Percentiles rank a stretch among this genome's conserved stretches.
Conservation (phyloP, 2,113 vertebrate species). For the Pseudonaja textilis region DNA sequence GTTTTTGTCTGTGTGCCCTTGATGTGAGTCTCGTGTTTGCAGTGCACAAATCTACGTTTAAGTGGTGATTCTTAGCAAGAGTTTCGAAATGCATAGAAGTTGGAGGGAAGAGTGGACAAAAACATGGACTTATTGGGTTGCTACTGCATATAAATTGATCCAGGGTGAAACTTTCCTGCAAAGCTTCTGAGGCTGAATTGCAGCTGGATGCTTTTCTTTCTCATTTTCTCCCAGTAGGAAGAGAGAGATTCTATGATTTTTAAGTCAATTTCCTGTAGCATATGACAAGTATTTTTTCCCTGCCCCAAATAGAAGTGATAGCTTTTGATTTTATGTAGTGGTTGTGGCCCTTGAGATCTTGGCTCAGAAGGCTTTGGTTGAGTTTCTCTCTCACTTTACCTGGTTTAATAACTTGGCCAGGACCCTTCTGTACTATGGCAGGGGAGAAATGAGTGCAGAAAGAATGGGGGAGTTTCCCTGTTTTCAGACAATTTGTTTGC, state of each 20-base stretch:
- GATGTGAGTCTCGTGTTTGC: not conserved
- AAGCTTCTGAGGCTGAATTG: not conserved
- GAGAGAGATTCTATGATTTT: not conserved
- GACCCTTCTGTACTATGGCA: not conserved
- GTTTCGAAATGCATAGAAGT: not conserved
- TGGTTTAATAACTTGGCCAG: not conserved
- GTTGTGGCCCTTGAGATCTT: not conserved
- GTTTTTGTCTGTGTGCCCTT: not conserved
- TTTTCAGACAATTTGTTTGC: not conserved
- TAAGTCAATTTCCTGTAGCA: not conserved
- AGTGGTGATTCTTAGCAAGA: not conserved
- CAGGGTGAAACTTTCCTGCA: not conserved
- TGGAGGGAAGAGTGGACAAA: not conserved
- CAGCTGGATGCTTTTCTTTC: not conserved
- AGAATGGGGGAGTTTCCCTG: not conserved
- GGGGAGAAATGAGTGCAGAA: not conserved
- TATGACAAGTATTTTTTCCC: not conserved
- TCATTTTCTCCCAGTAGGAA: not conserved
- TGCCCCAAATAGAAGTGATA: not conserved
- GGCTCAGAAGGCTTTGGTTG: not conserved
- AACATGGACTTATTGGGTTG: not conserved
- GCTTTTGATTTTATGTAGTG: not conserved
- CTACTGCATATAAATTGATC: not conserved
- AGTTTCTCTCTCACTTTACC: not conserved
- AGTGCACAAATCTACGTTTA: not conserved